phyloP scores from a whole-genome alignment of 2,888 invertebrate species.

The Philopedon plagiatum region DNA sequence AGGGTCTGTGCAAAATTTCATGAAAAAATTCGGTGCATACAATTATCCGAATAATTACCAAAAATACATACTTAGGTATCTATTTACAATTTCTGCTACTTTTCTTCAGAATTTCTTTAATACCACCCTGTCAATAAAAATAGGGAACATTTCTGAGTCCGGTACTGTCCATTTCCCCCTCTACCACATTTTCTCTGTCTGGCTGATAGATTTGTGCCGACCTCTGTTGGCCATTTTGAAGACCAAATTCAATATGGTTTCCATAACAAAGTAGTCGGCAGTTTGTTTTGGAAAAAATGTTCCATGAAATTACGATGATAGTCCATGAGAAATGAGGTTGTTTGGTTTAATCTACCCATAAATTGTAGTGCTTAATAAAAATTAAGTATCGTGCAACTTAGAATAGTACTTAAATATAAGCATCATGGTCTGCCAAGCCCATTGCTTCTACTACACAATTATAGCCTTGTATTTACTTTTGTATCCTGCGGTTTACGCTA shows the following conservation, averaged over 20 bases:
- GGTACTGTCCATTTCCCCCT: too few species aligned
- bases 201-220: neutral
- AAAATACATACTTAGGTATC: too few species aligned
- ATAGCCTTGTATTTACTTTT: constrained; percentile 61
- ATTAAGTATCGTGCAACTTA: constrained; percentile 53
- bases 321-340: constrained; percentile 58
- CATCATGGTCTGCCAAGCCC: constrained; percentile 70
- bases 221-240: constrained; percentile 10
- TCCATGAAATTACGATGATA: constrained; percentile 56
- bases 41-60: too few species aligned
- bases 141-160: too few species aligned
- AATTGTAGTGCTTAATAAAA: constrained; percentile 54
- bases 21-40: too few species aligned
- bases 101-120: too few species aligned
- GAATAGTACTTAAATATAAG: constrained; percentile 56
- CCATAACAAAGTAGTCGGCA: constrained; percentile 63
- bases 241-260: constrained; percentile 60
- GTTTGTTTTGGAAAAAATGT: constrained; percentile 58
- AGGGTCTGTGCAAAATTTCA: too few species aligned
- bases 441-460: constrained; percentile 60
- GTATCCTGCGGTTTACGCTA: constrained; percentile 58
- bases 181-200: neutral
- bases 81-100: too few species aligned
- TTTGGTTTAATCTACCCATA: constrained; percentile 55
- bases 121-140: too few species aligned